Base-by-base conservation (phyloP, 2,113 vertebrate species). In the Delphinapterus leucas region DNA sequence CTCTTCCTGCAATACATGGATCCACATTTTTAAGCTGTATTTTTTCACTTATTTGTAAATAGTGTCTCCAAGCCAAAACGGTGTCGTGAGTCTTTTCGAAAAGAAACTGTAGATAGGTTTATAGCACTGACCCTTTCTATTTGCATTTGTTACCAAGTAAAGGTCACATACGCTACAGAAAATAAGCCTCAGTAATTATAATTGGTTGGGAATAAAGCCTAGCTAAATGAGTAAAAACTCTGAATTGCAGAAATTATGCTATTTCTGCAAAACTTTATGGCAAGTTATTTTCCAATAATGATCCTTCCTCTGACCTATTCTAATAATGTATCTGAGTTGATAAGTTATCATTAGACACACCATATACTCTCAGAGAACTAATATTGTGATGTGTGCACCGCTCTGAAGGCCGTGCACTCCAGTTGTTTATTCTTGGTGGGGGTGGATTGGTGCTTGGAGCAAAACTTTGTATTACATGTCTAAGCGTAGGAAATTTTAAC, bases 41-140 rank as follows among this genome's bases (percentile, higher is more conserved):
- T 44, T 85, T 93, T 96, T 95, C 58, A 44, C 80, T 87, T 92
- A 80, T 90, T 90, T 84, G 28, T 67, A 90, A 94, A 92, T 74
- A 79, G 7, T 77, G 12, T 96, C 88, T 95, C 91, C 33, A 80
- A 84, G 60, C 26, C 85, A 96, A 94, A 96, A 90, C 88, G 28
- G 68, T 65, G 76, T 44, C 63, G 12, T 86, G 79, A 15, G 26
- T 38, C 53, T 86, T 86, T 96, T 96, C 65, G 84, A 84, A 93
- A 95, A 81, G 71, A 91, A 93, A 55, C 5, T 89, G 60, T 77
- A 79, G 47, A 79, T 38, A 61, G 38, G 82, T 92, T 83, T 93
- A 58, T 77, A 92, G n/a, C 26, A 26, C 61, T 47, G 44, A 44
- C 17, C 5, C 41, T 73, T 93, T 76, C 68, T 71, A 33, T 70